These are phyloP conservation scores for Monochamus alternatus DNA, from an alignment of 2,888 invertebrate species.

Conservation along the genomic window DNA sequence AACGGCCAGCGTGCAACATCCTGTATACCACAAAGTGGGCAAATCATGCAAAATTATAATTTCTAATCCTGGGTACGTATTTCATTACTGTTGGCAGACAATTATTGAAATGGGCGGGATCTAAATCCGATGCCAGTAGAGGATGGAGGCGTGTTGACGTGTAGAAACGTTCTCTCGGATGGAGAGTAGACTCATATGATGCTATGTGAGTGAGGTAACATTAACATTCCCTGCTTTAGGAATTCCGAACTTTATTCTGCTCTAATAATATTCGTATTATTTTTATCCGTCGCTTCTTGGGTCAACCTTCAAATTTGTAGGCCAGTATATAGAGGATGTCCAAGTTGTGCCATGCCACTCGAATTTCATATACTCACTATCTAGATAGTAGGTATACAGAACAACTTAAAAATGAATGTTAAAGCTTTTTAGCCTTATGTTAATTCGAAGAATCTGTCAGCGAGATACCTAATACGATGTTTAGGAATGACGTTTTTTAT, in stretches of 20 bases:
- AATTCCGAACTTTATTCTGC: conserved; percentile 22
- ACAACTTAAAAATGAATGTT: no score
- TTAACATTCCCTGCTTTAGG: conserved; percentile 6
- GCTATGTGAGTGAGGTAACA: conserved; percentile 27
- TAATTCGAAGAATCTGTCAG: no score
- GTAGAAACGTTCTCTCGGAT: background rate
- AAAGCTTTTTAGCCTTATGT: no score
- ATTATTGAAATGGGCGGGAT: conserved; percentile 27
- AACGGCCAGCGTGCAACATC: background rate
- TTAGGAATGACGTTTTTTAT: no score
- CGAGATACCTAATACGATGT: no score
- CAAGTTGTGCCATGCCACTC: no score
- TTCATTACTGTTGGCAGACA: conserved; percentile 32
- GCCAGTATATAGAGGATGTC: no score
- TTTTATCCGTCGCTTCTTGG: conserved; percentile 2
- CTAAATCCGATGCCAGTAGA: background rate
- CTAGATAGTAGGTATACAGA: no score
- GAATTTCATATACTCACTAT: no score
- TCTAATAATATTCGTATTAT: conserved; percentile 19
- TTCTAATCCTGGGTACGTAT: conserved; percentile 9
- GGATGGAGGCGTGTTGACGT: conserved; percentile 5
- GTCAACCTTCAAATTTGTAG: background rate
- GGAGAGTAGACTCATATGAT: conserved; percentile 18
- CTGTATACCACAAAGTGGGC: background rate
- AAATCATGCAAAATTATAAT: conserved; percentile 16